Evolutionary conservation across 2,113 vertebrate species (phyloP).

Genomic region (Porphyrio hochstetteri): DNA sequence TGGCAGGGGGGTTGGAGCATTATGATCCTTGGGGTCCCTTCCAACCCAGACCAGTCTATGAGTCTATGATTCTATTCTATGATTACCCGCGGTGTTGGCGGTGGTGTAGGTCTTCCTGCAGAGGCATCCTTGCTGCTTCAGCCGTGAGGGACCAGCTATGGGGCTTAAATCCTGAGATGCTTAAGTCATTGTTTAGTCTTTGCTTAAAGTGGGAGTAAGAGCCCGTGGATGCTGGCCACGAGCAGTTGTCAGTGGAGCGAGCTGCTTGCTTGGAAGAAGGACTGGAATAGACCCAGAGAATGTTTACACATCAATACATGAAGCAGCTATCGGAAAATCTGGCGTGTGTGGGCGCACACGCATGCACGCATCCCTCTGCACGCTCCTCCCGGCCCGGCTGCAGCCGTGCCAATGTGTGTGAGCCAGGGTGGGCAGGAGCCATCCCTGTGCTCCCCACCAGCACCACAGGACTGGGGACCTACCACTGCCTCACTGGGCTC

Average conservation of each 20-base stretch:
- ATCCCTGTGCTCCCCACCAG: background rate
- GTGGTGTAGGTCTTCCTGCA: background rate
- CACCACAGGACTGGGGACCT: fast-evolving
- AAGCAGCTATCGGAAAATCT: background rate
- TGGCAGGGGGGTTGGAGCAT: too few relatives aligned
- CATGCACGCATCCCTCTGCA: background rate
- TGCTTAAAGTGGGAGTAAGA: background rate
- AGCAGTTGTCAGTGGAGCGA: background rate
- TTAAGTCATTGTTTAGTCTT: slow-evolving; percentile 50
- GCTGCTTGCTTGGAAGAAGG: background rate
- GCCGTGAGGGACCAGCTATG: background rate
- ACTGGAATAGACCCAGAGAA: background rate
- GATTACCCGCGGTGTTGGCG: fast-evolving
- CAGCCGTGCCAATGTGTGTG: background rate
- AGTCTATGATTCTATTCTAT: too few relatives aligned
- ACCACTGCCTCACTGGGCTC: background rate
- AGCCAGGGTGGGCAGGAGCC: background rate
- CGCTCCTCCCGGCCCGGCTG: background rate
- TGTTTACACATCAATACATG: slow-evolving; percentile 12
- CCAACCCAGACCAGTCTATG: too few relatives aligned
- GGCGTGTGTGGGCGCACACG: background rate
- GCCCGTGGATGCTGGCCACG: background rate
- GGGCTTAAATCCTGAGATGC: background rate
- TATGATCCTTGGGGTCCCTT: too few relatives aligned
- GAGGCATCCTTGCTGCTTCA: background rate